A percentile compares a stretch with the other conserved stretches of the same genome.
Evolutionary conservation across 1,140 invertebrate species (phyloP).

Genomic region (Bombus fervidus): DNA sequence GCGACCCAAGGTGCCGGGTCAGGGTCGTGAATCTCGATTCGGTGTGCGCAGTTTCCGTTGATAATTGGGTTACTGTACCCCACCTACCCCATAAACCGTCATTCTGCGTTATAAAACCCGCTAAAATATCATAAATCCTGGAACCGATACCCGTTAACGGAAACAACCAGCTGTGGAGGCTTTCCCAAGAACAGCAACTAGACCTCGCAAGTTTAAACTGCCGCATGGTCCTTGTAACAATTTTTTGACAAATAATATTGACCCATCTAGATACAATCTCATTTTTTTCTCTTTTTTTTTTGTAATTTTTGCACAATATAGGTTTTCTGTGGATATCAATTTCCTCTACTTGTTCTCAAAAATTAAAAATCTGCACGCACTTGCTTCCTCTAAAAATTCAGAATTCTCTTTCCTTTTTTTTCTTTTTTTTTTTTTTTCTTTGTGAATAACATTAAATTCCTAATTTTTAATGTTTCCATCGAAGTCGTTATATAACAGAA

Average conservation of each 20-base stretch:
- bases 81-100: background rate
- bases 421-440: too few species aligned
- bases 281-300: too few species aligned
- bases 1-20: background rate
- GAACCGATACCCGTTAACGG: background rate
- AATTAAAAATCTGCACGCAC: too few species aligned
- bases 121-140: background rate
- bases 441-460: too few species aligned
- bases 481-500: too few species aligned
- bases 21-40: slow-evolving; percentile 39
- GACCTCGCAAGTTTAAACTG: background rate
- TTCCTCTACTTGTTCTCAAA: too few species aligned
- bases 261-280: too few species aligned
- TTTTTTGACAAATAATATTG: background rate
- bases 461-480: too few species aligned
- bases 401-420: too few species aligned
- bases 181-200: background rate
- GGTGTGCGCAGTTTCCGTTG: background rate
- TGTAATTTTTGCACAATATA: too few species aligned
- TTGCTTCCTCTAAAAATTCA: too few species aligned
- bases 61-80: slow-evolving; percentile 11
- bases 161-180: background rate
- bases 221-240: background rate
- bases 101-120: background rate
- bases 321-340: too few species aligned